These are phyloP conservation scores for Phocides pigmalion DNA, from an alignment of 1,140 invertebrate genomes.

Conservation along the genomic window DNA sequence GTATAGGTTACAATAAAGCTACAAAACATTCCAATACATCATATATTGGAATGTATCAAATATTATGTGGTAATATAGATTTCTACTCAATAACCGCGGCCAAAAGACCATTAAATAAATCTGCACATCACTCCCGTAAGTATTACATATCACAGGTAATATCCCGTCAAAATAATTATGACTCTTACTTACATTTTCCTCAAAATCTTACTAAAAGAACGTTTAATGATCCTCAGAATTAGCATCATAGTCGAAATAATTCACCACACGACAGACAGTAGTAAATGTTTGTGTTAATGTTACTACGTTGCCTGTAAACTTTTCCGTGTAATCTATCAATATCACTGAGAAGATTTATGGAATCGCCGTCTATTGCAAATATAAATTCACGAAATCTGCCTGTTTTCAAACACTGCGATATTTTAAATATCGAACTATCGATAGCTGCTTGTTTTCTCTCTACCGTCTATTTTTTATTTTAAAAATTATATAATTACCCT, in stretches of 20 bases:
- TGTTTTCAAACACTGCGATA: not conserved
- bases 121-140: no score
- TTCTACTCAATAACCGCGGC: no score
- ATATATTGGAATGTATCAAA: no score
- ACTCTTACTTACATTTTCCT: constrained; percentile 58
- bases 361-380: constrained; percentile 13
- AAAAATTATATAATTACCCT: no score
- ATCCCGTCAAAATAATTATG: not conserved
- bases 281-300: constrained; percentile 12
- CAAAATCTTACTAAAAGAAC: constrained; percentile 51
- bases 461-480: no score
- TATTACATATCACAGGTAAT: no score
- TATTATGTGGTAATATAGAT: no score
- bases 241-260: constrained; percentile 40
- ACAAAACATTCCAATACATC: no score
- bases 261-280: constrained; percentile 14
- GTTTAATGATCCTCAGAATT: constrained; percentile 51
- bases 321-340: constrained; percentile 11
- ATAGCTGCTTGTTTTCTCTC: not conserved
- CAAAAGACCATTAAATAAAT: no score
- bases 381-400: not conserved
- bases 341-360: constrained; percentile 17
- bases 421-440: not conserved
- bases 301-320: constrained; percentile 3
- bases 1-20: no score